These are phyloP conservation scores for Mesembrinibis cayennensis DNA, from an alignment of 2,113 vertebrate genomes.

Conservation along the genomic window DNA sequence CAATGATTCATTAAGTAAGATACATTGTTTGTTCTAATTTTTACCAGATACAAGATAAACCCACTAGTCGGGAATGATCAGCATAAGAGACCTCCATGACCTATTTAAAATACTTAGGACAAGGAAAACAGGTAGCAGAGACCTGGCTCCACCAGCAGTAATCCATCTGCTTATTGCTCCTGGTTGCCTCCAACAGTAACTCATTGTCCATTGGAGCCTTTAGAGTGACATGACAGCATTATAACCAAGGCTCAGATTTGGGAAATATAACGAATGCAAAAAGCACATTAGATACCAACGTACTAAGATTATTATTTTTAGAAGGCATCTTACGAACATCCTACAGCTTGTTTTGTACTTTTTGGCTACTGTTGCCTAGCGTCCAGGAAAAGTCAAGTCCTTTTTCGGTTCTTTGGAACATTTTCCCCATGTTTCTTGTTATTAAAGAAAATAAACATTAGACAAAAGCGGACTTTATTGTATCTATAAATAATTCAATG, in stretches of 20 bases:
- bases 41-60: background rate
- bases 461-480: conserved; percentile 73
- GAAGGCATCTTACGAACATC: conserved; percentile 34
- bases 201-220: background rate
- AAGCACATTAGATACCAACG: background rate
- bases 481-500: conserved; percentile 79
- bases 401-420: conserved; percentile 69
- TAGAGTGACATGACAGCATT: background rate
- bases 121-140: background rate
- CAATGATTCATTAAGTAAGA: background rate
- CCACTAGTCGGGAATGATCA: background rate
- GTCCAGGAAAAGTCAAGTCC: conserved; percentile 66
- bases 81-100: background rate
- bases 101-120: background rate
- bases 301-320: conserved; percentile 55
- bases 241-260: background rate
- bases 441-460: conserved; percentile 80
- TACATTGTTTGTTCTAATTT: background rate
- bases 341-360: conserved; percentile 70
- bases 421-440: conserved; percentile 74
- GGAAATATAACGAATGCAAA: background rate
- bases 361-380: conserved; percentile 64
- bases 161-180: background rate
- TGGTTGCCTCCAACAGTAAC: background rate
- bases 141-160: background rate